phyloP scores from a whole-genome alignment of 2,888 invertebrate species.

The Icerya purchasi region DNA sequence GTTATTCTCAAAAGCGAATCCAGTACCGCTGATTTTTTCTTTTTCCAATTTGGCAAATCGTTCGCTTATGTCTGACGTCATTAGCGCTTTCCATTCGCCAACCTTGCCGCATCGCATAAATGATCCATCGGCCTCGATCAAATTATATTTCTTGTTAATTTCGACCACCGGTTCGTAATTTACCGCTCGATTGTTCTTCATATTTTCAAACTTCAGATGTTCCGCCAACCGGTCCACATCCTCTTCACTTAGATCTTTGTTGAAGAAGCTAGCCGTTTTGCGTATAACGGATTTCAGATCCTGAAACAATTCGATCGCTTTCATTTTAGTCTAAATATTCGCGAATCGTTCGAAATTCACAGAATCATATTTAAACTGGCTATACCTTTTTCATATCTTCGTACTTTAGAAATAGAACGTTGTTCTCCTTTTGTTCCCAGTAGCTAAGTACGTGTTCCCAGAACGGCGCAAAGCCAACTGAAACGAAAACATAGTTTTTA shows the following conservation, averaged over 20 bases:
- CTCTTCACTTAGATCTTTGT: constrained; percentile 23
- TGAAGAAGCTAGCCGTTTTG: constrained; percentile 27
- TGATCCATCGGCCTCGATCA: constrained; percentile 22
- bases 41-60: constrained; percentile 30
- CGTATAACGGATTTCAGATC: constrained; percentile 27
- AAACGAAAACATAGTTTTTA: background rate
- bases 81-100: constrained; percentile 25
- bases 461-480: constrained; percentile 29
- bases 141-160: constrained; percentile 21
- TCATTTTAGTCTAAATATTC: background rate
- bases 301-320: too few species aligned
- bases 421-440: constrained; percentile 44
- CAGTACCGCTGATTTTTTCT: constrained; percentile 23
- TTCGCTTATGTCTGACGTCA: constrained; percentile 24
- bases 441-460: constrained; percentile 36
- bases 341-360: background rate
- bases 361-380: background rate
- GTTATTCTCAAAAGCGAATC: too few species aligned
- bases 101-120: constrained; percentile 25
- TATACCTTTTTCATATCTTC: constrained; percentile 49
- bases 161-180: constrained; percentile 29
- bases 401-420: constrained; percentile 54
- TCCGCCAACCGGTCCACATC: constrained; percentile 25
- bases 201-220: constrained; percentile 31
- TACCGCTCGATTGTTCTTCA: constrained; percentile 36